Percentiles rank a stretch among this genome's conserved stretches.
These are phyloP conservation scores for Tinamus major DNA, from an alignment of 2,797 vertebrate species.

Conservation along the genomic window DNA sequence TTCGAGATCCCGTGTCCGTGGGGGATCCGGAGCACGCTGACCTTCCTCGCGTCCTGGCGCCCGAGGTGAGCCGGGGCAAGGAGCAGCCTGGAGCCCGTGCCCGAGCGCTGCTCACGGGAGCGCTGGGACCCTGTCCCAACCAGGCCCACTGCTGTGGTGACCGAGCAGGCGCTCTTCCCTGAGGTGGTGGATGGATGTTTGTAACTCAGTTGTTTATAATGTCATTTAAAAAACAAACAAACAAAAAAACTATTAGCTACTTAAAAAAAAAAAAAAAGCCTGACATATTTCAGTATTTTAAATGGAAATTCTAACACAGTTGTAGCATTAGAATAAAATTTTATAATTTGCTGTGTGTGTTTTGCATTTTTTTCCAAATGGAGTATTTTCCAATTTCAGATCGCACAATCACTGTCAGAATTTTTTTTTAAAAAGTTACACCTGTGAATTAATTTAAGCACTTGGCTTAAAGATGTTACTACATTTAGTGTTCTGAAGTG, in stretches of 20 bases:
- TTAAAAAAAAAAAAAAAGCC: background rate
- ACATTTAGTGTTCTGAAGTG: background rate
- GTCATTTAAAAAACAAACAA: background rate
- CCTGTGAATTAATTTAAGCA: background rate
- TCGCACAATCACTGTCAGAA: background rate
- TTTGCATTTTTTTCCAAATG: background rate
- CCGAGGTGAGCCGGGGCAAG: constrained; percentile 20
- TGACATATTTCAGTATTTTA: background rate
- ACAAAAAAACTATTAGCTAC: background rate
- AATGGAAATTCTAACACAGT: background rate
- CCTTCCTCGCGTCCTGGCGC: constrained; percentile 75
- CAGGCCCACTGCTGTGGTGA: background rate
- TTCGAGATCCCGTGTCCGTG: constrained; percentile 61
- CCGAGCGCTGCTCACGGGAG: background rate
- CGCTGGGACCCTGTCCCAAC: background rate
- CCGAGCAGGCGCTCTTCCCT: background rate
- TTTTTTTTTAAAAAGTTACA: background rate
- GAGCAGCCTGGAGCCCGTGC: too few relatives aligned
- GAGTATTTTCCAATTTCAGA: background rate
- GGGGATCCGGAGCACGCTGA: constrained; percentile 68
- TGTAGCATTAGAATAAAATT: background rate
- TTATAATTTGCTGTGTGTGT: background rate
- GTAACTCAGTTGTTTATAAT: background rate
- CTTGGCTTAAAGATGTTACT: background rate
- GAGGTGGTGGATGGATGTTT: background rate